phyloP scores from a whole-genome alignment of 2,797 vertebrate genomes.

The Geotrypetes seraphini region DNA sequence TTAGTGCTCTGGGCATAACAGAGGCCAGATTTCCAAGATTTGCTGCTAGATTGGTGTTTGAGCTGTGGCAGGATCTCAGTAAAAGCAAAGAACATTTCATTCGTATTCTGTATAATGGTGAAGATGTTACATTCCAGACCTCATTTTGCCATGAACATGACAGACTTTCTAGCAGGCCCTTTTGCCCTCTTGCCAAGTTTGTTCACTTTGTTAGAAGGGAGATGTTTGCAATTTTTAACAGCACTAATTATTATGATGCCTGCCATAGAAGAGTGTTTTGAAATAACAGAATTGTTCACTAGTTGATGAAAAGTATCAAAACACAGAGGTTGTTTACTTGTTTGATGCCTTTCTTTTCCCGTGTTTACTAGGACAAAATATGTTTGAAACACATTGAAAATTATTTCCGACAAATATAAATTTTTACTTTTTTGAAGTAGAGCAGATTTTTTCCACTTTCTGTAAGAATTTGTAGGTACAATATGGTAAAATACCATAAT shows the following conservation, averaged over 20 bases:
- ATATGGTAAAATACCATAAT: too few species aligned
- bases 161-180: conserved; percentile 54
- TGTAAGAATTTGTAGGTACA: neutral
- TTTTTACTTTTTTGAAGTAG: conserved; percentile 3
- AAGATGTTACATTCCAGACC: conserved; percentile 90
- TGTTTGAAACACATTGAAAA: conserved; percentile 13
- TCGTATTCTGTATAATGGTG: conserved; percentile 85
- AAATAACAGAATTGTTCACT: neutral
- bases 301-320: neutral
- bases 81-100: conserved; percentile 60
- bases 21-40: conserved; percentile 84
- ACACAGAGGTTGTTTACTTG: neutral
- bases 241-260: conserved; percentile 78
- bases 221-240: conserved; percentile 78
- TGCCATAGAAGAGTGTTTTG: conserved; percentile 61
- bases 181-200: conserved; percentile 86
- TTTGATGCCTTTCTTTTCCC: conserved; percentile 2
- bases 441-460: neutral
- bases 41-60: conserved; percentile 85
- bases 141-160: conserved; percentile 72
- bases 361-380: conserved; percentile 7
- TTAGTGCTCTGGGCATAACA: conserved; percentile 82
- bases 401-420: neutral
- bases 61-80: conserved; percentile 80
- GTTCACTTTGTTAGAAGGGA: conserved; percentile 77